Evolutionary conservation across 2,113 vertebrate species (phyloP).

Genomic region (Meleagris gallopavo): DNA sequence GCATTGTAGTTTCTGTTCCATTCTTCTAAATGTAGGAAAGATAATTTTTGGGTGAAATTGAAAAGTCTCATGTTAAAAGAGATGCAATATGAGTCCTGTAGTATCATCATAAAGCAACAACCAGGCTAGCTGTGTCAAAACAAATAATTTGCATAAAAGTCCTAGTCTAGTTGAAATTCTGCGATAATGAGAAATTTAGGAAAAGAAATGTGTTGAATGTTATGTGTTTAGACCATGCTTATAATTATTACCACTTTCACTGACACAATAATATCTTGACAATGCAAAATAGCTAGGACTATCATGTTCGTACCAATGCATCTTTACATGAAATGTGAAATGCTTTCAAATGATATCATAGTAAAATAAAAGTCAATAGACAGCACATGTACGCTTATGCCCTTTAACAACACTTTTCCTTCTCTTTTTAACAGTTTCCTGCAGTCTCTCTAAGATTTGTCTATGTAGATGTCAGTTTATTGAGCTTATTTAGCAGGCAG

Average conservation of each 20-base stretch:
- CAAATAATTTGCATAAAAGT: background rate
- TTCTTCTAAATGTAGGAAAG: background rate
- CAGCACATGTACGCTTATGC: background rate
- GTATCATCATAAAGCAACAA: background rate
- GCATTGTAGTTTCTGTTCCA: background rate
- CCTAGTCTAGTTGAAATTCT: background rate
- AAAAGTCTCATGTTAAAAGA: background rate
- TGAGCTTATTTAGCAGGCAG: background rate
- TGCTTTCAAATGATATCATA: background rate
- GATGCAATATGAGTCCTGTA: background rate
- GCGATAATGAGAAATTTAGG: background rate
- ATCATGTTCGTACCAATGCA: background rate
- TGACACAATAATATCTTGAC: background rate
- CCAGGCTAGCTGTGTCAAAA: background rate
- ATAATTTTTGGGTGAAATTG: background rate
- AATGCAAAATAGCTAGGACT: background rate
- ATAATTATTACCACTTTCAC: background rate
- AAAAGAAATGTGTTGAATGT: no score
- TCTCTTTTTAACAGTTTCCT: background rate
- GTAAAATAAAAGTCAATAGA: background rate
- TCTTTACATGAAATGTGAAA: background rate
- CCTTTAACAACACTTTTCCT: background rate
- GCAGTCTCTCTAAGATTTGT: background rate
- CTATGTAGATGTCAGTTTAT: background rate
- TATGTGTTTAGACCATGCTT: accelerated